Conservation (phyloP, 2,797 vertebrate species). For the Cuniculus paca region DNA sequence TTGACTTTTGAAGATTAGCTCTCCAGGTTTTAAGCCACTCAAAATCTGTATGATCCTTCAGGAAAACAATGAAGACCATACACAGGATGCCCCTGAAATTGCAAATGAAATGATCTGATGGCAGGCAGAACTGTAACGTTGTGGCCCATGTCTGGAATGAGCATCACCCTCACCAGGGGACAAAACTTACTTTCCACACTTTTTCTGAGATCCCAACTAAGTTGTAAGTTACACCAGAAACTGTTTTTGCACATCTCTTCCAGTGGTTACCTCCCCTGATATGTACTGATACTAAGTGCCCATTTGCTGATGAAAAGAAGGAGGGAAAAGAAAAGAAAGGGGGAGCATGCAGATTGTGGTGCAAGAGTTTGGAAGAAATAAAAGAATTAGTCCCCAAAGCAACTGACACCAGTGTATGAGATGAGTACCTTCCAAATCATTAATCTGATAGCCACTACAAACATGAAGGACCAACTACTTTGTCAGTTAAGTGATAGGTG, state of each 20-base stretch:
- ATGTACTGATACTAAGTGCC: neutral
- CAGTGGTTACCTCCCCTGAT: neutral
- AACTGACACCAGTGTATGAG: neutral
- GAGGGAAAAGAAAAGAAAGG: neutral
- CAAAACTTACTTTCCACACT: neutral
- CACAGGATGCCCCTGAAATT: neutral
- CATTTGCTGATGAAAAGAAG: neutral
- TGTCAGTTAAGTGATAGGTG: neutral
- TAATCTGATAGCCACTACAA: neutral
- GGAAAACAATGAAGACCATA: neutral
- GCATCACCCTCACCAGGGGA: neutral
- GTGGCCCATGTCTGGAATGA: neutral
- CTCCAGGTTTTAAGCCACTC: neutral
- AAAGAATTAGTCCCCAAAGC: slow-evolving; percentile 8
- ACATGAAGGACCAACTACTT: neutral
- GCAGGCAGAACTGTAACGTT: neutral
- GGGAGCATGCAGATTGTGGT: neutral
- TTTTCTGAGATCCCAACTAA: neutral
- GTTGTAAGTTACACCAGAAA: neutral
- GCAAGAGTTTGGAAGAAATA: neutral
- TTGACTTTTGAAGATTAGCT: neutral
- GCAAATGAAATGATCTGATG: neutral
- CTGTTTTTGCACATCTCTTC: neutral
- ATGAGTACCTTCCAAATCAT: neutral
- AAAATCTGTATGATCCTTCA: neutral